Conservation (phyloP, 2,888 invertebrate species). For the Macrophya alboannulata region DNA sequence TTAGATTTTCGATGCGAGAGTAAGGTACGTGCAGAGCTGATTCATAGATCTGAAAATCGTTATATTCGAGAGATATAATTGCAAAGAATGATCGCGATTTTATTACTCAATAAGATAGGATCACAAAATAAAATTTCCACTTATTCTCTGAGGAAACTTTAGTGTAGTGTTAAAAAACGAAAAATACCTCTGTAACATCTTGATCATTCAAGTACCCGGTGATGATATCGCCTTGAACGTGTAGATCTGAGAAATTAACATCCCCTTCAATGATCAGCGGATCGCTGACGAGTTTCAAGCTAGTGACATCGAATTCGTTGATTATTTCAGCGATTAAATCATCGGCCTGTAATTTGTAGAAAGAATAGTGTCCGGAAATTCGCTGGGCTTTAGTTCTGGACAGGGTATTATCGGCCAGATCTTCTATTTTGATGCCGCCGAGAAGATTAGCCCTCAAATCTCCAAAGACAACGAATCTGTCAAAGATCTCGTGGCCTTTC, state of each 20-base stretch:
- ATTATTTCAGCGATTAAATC: slow-evolving; percentile 64
- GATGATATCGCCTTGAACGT: slow-evolving; percentile 64
- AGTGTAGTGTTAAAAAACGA: background rate
- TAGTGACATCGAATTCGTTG: slow-evolving; percentile 63
- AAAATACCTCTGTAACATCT: slow-evolving; percentile 65
- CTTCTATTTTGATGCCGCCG: slow-evolving; percentile 61
- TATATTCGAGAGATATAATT: background rate
- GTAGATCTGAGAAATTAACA: slow-evolving; percentile 68
- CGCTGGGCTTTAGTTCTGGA: slow-evolving; percentile 67
- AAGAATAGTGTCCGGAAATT: slow-evolving; percentile 63
- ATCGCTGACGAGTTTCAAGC: slow-evolving; percentile 67
- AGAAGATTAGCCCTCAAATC: slow-evolving; percentile 65
- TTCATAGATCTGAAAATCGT: slow-evolving; percentile 66
- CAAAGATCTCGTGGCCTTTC: slow-evolving; percentile 59
- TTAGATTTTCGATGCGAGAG: slow-evolving; percentile 61
- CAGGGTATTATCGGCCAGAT: slow-evolving; percentile 64
- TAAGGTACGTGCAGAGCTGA: slow-evolving; percentile 61
- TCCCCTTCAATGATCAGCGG: slow-evolving; percentile 66
- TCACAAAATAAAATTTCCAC: no score
- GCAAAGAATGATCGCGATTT: background rate
- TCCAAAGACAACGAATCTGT: slow-evolving; percentile 64
- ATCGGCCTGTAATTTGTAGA: slow-evolving; percentile 61
- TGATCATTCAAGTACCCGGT: slow-evolving; percentile 66
- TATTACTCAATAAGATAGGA: background rate
- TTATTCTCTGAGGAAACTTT: no score